These are phyloP conservation scores for Agapornis canus DNA, from an alignment of 2,797 vertebrate genomes.

Conservation along the genomic window DNA sequence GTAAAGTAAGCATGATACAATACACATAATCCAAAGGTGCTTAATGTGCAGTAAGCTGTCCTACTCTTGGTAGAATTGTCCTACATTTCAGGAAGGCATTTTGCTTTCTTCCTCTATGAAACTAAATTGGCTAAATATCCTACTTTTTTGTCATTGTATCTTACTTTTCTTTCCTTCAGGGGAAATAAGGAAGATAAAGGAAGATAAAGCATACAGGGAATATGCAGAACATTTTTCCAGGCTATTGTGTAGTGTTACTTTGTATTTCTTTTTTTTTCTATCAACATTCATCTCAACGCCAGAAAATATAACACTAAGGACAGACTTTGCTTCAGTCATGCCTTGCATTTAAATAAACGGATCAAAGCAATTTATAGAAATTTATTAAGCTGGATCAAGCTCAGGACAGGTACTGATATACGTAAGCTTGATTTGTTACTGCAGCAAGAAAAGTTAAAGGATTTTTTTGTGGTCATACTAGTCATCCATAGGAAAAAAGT, in stretches of 20 bases:
- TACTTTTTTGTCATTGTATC: not conserved
- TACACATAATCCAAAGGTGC: constrained; percentile 3
- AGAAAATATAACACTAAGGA: not conserved
- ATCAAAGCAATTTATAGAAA: not conserved
- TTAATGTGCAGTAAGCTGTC: not conserved
- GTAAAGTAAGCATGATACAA: not conserved
- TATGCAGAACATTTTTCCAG: not conserved
- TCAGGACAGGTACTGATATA: not conserved
- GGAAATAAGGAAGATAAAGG: not conserved
- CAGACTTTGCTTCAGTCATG: not conserved
- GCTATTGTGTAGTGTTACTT: not conserved
- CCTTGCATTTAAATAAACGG: not conserved
- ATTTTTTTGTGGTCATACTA: not conserved
- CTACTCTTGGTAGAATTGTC: constrained; percentile 19
- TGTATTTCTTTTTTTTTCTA: not conserved
- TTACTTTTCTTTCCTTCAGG: not conserved
- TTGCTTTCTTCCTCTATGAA: not conserved
- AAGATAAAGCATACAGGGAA: not conserved
- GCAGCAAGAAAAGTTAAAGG: not conserved
- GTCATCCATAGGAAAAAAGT: not conserved
- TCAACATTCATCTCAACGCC: not conserved
- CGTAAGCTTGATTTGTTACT: not conserved
- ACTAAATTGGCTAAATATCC: not conserved
- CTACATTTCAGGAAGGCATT: constrained; percentile 17
- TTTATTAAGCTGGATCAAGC: not conserved